Conservation (phyloP, 2,113 vertebrate genomes). For the Turdus rufiventris region DNA sequence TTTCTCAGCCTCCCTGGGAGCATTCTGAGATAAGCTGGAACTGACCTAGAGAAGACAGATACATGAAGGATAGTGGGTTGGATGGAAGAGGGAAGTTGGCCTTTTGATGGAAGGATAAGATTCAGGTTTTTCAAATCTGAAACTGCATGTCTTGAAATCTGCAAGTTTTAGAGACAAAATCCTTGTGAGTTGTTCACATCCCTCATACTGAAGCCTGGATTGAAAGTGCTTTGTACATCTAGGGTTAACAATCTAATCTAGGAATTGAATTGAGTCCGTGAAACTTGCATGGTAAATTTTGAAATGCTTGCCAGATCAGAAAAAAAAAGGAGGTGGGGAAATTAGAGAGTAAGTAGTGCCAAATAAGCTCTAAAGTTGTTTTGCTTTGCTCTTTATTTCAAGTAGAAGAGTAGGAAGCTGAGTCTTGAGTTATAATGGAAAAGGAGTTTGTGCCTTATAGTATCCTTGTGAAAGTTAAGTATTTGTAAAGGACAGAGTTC, state of each 20-base stretch:
- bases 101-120: background rate
- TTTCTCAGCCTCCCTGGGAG: background rate
- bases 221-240: background rate
- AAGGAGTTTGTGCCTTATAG: background rate
- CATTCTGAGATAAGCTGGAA: background rate
- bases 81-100: background rate
- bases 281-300: background rate
- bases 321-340: background rate
- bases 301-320: background rate
- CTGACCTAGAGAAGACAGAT: background rate
- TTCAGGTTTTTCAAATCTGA: background rate
- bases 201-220: background rate
- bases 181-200: background rate
- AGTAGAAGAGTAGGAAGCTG: background rate
- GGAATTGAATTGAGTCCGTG: background rate
- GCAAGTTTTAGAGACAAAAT: background rate
- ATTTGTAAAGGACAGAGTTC: background rate
- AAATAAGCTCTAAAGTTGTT: background rate
- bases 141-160: background rate
- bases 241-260: background rate
- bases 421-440: background rate
- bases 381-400: background rate
- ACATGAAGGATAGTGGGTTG: fast-evolving
- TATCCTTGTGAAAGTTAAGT: background rate
- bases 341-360: background rate